A percentile compares a stretch with the other conserved stretches of the same genome.
These are phyloP conservation scores for Felis catus DNA, from an alignment of 2,113 vertebrate species.

Conservation along the genomic window DNA sequence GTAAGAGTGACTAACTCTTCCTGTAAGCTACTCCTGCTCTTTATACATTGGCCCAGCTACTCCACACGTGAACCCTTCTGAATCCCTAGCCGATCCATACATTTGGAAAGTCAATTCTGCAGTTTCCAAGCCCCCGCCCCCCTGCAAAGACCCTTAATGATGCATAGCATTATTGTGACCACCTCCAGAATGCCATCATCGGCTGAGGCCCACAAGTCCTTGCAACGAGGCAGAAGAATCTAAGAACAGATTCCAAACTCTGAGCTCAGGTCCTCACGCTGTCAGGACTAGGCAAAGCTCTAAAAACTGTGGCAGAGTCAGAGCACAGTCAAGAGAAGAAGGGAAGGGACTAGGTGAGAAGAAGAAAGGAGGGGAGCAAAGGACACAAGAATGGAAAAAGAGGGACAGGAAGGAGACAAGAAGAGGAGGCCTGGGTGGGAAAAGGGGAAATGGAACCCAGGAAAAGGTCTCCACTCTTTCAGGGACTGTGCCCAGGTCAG, in stretches of 20 bases:
- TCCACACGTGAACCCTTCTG: background rate
- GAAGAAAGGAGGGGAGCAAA: background rate
- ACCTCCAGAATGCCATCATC: background rate
- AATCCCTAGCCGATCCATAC: background rate
- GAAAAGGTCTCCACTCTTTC: background rate
- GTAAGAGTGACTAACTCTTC: background rate
- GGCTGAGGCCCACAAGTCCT: no score
- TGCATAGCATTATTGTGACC: background rate
- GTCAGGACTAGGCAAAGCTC: background rate
- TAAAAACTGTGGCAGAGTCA: background rate
- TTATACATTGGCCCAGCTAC: background rate
- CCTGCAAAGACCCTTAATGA: background rate
- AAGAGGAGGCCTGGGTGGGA: background rate
- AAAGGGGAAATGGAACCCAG: fast-evolving
- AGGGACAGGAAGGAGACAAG: background rate
- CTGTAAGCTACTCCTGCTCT: background rate
- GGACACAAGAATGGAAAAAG: background rate
- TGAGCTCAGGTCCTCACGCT: no score
- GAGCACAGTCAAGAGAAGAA: background rate
- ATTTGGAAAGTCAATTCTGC: background rate
- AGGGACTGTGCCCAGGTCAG: background rate
- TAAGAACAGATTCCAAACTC: background rate
- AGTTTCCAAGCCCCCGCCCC: background rate
- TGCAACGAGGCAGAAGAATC: background rate
- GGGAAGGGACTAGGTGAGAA: background rate